phyloP scores from a whole-genome alignment of 2,888 invertebrate genomes.

The Eucera pruinosa region DNA sequence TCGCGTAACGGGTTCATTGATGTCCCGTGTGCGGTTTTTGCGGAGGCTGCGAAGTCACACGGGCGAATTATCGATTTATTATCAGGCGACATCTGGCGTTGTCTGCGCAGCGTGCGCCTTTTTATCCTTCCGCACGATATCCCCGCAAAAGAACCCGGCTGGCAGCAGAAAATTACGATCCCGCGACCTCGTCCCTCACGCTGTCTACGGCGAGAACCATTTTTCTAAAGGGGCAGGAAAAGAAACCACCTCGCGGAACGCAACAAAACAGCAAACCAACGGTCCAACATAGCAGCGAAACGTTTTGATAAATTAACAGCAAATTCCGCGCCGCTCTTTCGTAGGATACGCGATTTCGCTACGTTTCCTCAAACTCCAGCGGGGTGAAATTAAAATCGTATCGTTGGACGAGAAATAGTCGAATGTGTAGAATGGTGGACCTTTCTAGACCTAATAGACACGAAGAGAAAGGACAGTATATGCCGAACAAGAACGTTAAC shows the following conservation, averaged over 20 bases:
- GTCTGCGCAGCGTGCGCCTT: slow-evolving; percentile 7
- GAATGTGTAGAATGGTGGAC: too few species aligned
- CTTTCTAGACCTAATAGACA: too few species aligned
- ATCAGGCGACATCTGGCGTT: slow-evolving; percentile 12
- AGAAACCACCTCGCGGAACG: neutral
- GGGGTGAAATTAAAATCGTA: too few species aligned
- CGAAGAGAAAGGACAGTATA: too few species aligned
- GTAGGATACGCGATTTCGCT: too few species aligned
- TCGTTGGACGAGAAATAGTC: too few species aligned
- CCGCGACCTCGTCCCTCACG: neutral
- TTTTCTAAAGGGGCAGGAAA: too few species aligned
- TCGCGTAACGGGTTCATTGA: neutral
- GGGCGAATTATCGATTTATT: slow-evolving; percentile 44
- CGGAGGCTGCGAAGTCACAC: neutral
- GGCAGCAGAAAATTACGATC: slow-evolving; percentile 4
- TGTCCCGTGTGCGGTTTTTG: slow-evolving; percentile 5
- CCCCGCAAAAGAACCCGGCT: neutral
- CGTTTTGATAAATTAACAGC: too few species aligned
- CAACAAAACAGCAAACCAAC: neutral
- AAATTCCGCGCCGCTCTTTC: too few species aligned
- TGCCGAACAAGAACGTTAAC: too few species aligned
- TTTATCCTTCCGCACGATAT: slow-evolving; percentile 8
- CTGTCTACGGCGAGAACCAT: neutral
- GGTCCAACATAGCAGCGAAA: neutral
- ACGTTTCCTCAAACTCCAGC: too few species aligned